Base-by-base conservation (phyloP, 2,113 vertebrate species). In the Daphoenositta chrysoptera region DNA sequence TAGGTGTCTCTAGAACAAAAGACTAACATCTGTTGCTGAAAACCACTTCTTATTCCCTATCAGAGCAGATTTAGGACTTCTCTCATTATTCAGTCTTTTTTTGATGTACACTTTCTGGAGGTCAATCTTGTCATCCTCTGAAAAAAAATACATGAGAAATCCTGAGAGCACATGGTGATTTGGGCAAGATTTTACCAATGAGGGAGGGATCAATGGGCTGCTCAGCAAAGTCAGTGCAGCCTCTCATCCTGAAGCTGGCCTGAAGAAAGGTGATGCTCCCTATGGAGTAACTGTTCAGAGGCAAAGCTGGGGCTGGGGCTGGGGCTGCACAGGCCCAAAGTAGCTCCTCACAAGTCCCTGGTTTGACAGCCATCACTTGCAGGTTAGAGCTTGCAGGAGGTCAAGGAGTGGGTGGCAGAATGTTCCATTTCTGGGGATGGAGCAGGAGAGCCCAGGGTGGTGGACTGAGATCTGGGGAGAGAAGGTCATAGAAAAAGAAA, bases 361-460 rank as follows among this genome's bases (percentile, higher is more conserved):
- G 2, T 61, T 30, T 78, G n/a, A 28, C 27, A 82, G 24, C 26
- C n/a, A 26, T 37, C 19, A 10, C 10, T 19, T 48, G 20, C 42
- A 45, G 37, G 23, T 53, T 76, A 23, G 42, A 72, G 22, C 63
- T 75, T 75, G 54, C 45, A 58, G 53, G 30, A 68, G 13, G 15
- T 15, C 1, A 4, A 37, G 30, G 72, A 10, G 2, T 39, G 31
- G 26, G 26, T 42, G 54, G 18, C 61, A 90, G 54, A 80, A 57
- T 0, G 0, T 27, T 35, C 6, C 18, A 3, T 7, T 23, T 10
- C 26, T 77, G 31, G 5, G 3, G 11, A 51, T 8, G 18, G 27
- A 27, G 30, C 17, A 39, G 10, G 28, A 19, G 27, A 54, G 27
- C 3, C 10, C 35, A 13, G 28, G 19, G 21, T 40, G 35, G 13